Conservation (phyloP, 2,888 invertebrate genomes). For the Leucophenga maculata region DNA sequence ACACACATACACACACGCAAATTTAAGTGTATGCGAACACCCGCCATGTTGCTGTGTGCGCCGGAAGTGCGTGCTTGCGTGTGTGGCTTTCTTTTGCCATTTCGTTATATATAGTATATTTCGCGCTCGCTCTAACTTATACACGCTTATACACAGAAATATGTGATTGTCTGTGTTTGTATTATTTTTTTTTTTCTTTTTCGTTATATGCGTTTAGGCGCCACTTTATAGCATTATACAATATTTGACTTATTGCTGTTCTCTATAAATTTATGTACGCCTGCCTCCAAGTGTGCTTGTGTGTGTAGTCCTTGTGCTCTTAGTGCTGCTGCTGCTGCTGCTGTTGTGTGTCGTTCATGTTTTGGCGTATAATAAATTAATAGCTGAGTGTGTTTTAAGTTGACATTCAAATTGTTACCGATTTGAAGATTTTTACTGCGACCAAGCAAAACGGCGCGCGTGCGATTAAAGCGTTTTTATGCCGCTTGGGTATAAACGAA, state of each 20-base stretch:
- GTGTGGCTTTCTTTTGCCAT: background rate
- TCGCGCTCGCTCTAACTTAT: background rate
- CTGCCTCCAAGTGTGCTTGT: conserved; percentile 19
- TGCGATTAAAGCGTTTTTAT: no score
- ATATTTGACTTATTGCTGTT: conserved; percentile 31
- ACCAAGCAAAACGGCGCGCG: no score
- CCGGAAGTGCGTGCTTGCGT: conserved; percentile 34
- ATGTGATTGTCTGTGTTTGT: background rate
- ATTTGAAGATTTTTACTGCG: conserved; percentile 6
- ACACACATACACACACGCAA: conserved; percentile 11
- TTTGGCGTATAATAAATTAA: conserved; percentile 15
- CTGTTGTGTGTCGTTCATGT: conserved; percentile 11
- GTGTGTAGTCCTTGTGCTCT: background rate
- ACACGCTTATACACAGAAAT: background rate
- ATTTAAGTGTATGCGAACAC: background rate
- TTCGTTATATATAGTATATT: background rate
- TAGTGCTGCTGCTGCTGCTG: no score
- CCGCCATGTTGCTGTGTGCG: conserved; percentile 29
- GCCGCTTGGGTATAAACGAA: no score
- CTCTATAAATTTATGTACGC: conserved; percentile 16
- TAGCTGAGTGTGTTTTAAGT: conserved; percentile 12
- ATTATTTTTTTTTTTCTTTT: background rate
- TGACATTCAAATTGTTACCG: conserved; percentile 15
- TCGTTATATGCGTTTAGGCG: conserved; percentile 23
- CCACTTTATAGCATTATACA: conserved; percentile 34